Base-by-base conservation (phyloP, 2,888 invertebrate species). In the Apotomis turbidana region DNA sequence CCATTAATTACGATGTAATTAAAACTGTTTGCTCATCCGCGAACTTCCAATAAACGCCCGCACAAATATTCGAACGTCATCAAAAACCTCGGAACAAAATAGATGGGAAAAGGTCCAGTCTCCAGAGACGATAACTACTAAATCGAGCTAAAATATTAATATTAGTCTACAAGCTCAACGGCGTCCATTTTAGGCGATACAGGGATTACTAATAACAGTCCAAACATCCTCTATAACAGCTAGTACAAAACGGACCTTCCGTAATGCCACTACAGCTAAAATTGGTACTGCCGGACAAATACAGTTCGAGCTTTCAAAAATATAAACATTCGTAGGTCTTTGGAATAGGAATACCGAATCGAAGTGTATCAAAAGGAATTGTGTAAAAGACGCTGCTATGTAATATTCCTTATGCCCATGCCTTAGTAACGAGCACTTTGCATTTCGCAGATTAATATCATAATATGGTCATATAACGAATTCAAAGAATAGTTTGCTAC, bases 11-110 rank as follows among this genome's bases (percentile, higher is more conserved):
- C 51, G 44, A 52, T 71, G 67, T 71, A 52, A 71, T 71, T 71
- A 71, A 71, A 71, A 71, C 67, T 61, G 67, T 67, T 68, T 57
- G 61, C 61, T 61, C 71, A 71, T 61, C 67, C 71, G 67, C 27
- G 51, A 62, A 62, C 57, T 49, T 49, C 55, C 61, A 61, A 71
- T 70, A 66, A 59, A 12, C 51, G 38, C n/a, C 13, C 10, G 61
- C 44, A 52, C 57, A 62, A 6, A 15, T 57, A 61, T 71, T 61
- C 12, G 57, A 57, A 68, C 68, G 67, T 62, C 61, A 67, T 67
- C 57, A 44, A 60, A 27, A 68, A 27, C 51, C 12, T 52, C 44
- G 0, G 38, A 12, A 66, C 46, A 10, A 55, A 49, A 57, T 44
- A 38, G 64, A 55, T 46, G 46, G 55, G 55, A 36, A 66, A 66